Conservation (phyloP, 2,113 vertebrate genomes). For the Equus przewalskii region DNA sequence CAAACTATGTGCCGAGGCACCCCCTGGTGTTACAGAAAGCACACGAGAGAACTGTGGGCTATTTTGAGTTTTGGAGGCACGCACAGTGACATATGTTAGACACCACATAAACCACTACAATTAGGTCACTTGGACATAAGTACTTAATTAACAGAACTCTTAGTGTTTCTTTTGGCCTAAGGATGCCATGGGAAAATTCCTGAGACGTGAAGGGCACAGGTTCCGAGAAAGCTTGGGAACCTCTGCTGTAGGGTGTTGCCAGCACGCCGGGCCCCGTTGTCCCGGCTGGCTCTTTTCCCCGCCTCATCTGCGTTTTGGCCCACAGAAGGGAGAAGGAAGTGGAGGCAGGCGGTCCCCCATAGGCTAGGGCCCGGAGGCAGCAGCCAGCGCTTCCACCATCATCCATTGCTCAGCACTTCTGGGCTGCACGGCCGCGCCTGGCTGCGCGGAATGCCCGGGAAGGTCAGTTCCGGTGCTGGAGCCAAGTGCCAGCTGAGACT, state of each 20-base stretch:
- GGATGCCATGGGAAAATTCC: neutral
- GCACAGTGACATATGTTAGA: no score
- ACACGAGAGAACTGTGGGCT: rapidly evolving
- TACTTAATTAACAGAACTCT: neutral
- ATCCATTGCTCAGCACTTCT: neutral
- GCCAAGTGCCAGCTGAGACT: neutral
- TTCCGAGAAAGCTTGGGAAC: neutral
- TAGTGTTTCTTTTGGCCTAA: neutral
- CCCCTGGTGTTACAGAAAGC: neutral
- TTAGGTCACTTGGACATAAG: no score
- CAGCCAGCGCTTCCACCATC: neutral
- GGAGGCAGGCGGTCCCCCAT: neutral
- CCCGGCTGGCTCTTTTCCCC: neutral
- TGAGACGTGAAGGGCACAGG: neutral
- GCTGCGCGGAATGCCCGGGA: rapidly evolving
- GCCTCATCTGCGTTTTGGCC: neutral
- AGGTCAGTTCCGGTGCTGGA: no score
- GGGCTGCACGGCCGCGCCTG: rapidly evolving
- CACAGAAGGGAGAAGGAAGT: neutral
- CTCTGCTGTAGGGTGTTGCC: neutral
- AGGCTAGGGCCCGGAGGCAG: neutral
- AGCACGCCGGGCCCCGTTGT: rapidly evolving
- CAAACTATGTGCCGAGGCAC: neutral
- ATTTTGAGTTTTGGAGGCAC: neutral
- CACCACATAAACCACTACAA: rapidly evolving